A percentile compares a stretch with the other conserved stretches of the same genome.
Evolutionary conservation across 2,888 invertebrate genomes (phyloP).

Genomic region (Corbicula japonica): DNA sequence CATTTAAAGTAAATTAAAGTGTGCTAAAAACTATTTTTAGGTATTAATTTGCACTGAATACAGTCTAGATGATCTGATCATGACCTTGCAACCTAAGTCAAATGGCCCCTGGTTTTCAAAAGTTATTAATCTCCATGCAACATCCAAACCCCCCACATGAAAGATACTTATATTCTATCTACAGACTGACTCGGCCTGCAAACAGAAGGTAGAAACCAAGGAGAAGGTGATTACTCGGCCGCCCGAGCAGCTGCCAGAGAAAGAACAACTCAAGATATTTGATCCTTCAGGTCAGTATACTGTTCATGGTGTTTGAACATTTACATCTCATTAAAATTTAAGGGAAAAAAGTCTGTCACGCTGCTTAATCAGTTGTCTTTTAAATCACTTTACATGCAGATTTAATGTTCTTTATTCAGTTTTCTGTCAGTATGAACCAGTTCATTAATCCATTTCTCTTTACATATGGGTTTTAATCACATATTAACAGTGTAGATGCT

Average conservation of each 20-base stretch:
- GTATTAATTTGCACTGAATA: neutral
- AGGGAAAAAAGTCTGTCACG: too few species aligned
- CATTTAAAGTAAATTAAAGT: neutral
- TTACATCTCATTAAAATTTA: too few species aligned
- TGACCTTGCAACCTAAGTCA: neutral
- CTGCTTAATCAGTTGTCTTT: too few species aligned
- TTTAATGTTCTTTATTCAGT: too few species aligned
- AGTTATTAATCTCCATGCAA: neutral
- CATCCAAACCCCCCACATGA: neutral
- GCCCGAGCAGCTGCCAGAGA: constrained; percentile 57
- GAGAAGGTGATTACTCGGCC: constrained; percentile 31
- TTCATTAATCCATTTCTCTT: too few species aligned
- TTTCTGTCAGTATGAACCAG: too few species aligned
- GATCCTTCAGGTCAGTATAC: constrained; percentile 53
- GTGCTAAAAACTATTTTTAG: neutral
- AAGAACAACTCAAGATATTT: constrained; percentile 64
- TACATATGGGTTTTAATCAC: too few species aligned
- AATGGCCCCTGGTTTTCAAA: too few species aligned
- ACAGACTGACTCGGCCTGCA: constrained; percentile 26
- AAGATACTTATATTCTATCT: constrained; percentile 1
- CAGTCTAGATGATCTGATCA: neutral
- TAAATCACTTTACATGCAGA: too few species aligned
- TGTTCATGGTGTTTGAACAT: neutral
- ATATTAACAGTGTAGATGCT: too few species aligned
- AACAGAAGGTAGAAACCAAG: constrained; percentile 16